A percentile compares a stretch with the other conserved stretches of the same genome.
These are phyloP conservation scores for Drosophila hydei DNA, from an alignment of 1,140 invertebrate species.

Conservation along the genomic window DNA sequence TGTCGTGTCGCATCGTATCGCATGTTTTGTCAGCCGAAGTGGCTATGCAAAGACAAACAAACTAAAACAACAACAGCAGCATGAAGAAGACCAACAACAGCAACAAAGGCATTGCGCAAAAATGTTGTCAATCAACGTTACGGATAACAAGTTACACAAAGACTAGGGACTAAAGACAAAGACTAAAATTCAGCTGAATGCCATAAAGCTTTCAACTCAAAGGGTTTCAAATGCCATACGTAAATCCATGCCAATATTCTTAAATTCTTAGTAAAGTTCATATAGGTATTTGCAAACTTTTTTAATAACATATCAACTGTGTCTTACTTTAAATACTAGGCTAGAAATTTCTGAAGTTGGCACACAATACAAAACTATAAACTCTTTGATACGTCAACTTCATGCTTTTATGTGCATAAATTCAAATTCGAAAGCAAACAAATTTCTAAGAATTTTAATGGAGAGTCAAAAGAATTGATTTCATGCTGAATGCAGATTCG, in stretches of 20 bases:
- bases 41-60: conserved; percentile 67
- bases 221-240: not conserved
- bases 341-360: too few relatives aligned
- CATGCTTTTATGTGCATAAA: too few relatives aligned
- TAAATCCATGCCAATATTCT: not conserved
- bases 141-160: conserved; percentile 69
- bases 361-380: too few relatives aligned
- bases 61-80: conserved; percentile 47
- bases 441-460: too few relatives aligned
- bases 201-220: conserved; percentile 10
- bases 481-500: not conserved
- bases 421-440: not conserved
- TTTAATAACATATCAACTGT: too few relatives aligned
- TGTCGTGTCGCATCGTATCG: conserved; percentile 64
- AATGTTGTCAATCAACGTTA: conserved; percentile 77
- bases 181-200: conserved; percentile 12
- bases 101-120: conserved; percentile 54
- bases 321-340: too few relatives aligned
- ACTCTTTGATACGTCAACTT: too few relatives aligned
- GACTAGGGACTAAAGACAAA: conserved; percentile 34
- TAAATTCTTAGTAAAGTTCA: not conserved
- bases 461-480: not conserved
- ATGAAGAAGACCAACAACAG: conserved; percentile 28
- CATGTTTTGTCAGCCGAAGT: conserved; percentile 78
- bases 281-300: not conserved